A percentile compares a stretch with the other conserved stretches of the same genome.
These are phyloP conservation scores for Ichneumon xanthorius DNA, from an alignment of 2,888 invertebrate genomes.

Conservation along the genomic window DNA sequence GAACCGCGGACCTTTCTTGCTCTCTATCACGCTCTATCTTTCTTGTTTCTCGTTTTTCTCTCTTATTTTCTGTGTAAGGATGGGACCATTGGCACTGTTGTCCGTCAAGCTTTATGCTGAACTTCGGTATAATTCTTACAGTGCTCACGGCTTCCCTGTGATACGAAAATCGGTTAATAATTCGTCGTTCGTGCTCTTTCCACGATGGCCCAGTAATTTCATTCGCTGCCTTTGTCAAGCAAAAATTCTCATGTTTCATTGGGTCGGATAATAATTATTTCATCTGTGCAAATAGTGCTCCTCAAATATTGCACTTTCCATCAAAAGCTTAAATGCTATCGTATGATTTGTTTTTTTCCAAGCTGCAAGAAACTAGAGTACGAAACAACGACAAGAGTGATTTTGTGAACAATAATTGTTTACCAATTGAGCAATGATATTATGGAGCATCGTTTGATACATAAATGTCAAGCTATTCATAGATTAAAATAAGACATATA, in stretches of 20 bases:
- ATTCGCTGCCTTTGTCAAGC: neutral
- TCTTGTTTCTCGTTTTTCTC: constrained; percentile 68
- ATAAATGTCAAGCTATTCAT: neutral
- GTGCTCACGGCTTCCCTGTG: constrained; percentile 83
- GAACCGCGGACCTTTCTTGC: neutral
- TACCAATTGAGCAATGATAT: neutral
- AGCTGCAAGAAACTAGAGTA: neutral
- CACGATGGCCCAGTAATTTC: neutral
- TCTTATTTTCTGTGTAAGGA: constrained; percentile 79
- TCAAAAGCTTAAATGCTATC: neutral
- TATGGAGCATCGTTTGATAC: neutral
- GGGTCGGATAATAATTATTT: neutral
- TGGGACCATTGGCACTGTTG: constrained; percentile 81
- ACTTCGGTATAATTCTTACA: constrained; percentile 82
- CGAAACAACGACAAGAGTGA: neutral
- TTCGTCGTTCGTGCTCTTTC: neutral
- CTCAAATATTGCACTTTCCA: neutral
- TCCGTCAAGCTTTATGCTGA: constrained; percentile 81
- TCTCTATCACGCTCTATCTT: constrained; percentile 46
- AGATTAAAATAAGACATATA: neutral
- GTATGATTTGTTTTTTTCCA: neutral
- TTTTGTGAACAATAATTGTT: neutral
- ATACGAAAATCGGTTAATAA: constrained; percentile 45
- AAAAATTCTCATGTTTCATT: neutral
- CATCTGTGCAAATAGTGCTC: neutral